phyloP scores from a whole-genome alignment of 2,888 invertebrate genomes.

The Venustoraphidia nigricollis region DNA sequence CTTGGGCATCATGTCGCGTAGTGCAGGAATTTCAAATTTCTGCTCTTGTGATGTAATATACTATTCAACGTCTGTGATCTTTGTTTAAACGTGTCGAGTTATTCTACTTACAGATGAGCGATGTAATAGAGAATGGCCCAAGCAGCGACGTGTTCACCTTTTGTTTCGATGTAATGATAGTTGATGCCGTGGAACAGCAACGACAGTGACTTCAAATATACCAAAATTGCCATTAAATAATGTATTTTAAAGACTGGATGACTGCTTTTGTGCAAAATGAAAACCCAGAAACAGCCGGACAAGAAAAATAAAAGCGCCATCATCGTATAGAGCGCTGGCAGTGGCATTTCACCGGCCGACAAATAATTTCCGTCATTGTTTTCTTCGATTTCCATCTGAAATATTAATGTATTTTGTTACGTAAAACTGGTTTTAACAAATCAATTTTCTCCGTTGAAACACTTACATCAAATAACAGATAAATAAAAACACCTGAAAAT shows the following conservation, averaged over 20 bases:
- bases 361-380: conserved; percentile 73
- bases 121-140: conserved; percentile 97
- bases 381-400: conserved; percentile 73
- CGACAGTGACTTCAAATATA: conserved; percentile 82
- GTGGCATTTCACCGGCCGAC: conserved; percentile 92
- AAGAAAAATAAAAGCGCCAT: conserved; percentile 80
- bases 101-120: conserved; percentile 73
- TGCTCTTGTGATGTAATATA: too few species aligned
- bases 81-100: neutral
- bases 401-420: conserved; percentile 6
- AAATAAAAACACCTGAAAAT: too few species aligned
- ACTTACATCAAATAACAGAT: conserved; percentile 62
- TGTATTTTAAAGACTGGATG: conserved; percentile 89
- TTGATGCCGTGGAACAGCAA: conserved; percentile 90
- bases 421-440: neutral
- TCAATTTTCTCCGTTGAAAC: conserved; percentile 3
- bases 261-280: conserved; percentile 65
- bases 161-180: conserved; percentile 83
- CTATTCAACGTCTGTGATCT: neutral
- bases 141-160: conserved; percentile 87
- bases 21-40: too few species aligned
- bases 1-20: too few species aligned
- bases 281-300: conserved; percentile 86
- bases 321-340: conserved; percentile 83
- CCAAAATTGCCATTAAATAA: conserved; percentile 88